Evolutionary conservation across 2,888 invertebrate species (phyloP), one percentile per base, ranked within the genome.

Genomic region (Eurytoma adleriae): DNA sequence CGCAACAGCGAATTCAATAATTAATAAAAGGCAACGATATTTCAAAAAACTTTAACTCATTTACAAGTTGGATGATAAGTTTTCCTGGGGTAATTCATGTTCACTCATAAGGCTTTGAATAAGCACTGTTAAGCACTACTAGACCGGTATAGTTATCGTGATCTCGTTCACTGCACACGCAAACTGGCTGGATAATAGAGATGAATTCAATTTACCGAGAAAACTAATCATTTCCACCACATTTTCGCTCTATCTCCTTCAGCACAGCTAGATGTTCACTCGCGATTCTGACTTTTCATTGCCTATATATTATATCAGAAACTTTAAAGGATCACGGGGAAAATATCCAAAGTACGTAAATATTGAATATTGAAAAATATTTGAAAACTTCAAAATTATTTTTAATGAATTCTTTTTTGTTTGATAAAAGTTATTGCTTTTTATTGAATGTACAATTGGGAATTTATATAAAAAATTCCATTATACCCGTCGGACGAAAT

Each of bases 141-240:
- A 24, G 24, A 27, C 7, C 24, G 12, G 69, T 40, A 52, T 56
- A 57, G 69, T 64, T 69, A 79, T 69, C 79, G 24, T n/a, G 73
- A 79, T 73, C 56, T 54, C 62, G 70, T 79, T 79, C 74, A 75
- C 40, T 79, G 74, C 69, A 50, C 79, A 74, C 64, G 71, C 70
- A 76, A 75, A 72, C 72, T 67, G 68, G 68, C 40, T 73, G 76
- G 80, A 78, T 78, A 74, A 81, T 81, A 70, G 69, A 78, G 70
- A 78, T 78, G 78, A 73, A 81, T 81, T 78, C 74, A 81, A 78
- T 78, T 81, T 74, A 70, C 70, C 52, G 74, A 64, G 78, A 81
- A 80, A 81, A 81, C 78, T 78, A 78, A 81, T 81, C 69, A 78
- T 81, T 78, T 78, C 81, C 78, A 81, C 81, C 61, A 81, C 78